Base-by-base conservation (phyloP, 1,140 invertebrate species). In the Drosophila quadrilineata region DNA sequence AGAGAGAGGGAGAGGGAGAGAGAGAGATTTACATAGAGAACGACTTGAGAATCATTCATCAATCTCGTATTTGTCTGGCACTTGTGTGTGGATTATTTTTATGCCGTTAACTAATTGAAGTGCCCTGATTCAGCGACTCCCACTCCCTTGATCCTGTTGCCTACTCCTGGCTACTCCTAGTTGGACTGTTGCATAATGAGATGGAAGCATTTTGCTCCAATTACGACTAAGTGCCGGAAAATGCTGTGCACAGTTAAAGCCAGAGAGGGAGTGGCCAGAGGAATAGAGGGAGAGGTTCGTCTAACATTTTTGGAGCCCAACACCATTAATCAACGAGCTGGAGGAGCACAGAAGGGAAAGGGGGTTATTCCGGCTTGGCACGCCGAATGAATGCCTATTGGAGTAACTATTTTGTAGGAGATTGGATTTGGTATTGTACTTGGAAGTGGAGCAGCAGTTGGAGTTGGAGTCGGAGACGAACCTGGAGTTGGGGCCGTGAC, bases 221-320 rank as follows among this genome's bases (percentile, higher is more conserved):
- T 87, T 87, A 87, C 62, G 26, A 12, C 41, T 67, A 87, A 87
- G 82, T 87, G 82, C 75, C 82, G 76, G 82, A 82, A 87, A 86
- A 85, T 56, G 68, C 79, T 85, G 69, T 72, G 68, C 73, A 54
- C 76, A 56, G 65, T 59, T 36, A 49, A 54, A 22, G 46, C 21
- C 54, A 60, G 41, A 56, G 82, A 67, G 74, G 76, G 63, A 82
- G 58, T 59, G 48, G 48, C 50, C n/a, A 41, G 3, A 17, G 17
- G 8, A 43, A n/a, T 8, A 9, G 62, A 63, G 58, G 31, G 59
- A 36, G 64, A 43, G 50, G 9, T 36, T 17, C 10, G 41, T 16
- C 9, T 60, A 21, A 22, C 10, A 41, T 50, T 56, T n/a, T 68
- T 36, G 62, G 62, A 46, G 62, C 41, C 38, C 19, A 31, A 59